Evolutionary conservation across 1,140 invertebrate species (phyloP).

Genomic region (Diabrotica virgifera): DNA sequence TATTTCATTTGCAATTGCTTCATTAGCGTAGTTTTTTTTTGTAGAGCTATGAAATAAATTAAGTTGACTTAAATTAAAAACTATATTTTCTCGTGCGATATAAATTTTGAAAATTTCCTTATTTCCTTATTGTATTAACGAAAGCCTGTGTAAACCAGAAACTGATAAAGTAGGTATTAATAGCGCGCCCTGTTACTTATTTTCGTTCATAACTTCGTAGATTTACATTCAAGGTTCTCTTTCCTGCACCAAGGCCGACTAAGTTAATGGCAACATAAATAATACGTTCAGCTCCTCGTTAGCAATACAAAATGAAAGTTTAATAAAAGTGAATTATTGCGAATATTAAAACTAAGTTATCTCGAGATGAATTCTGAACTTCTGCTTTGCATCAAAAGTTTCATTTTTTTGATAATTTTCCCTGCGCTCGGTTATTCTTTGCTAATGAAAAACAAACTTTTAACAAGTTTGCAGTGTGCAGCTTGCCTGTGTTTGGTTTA

Average conservation of each 20-base stretch:
- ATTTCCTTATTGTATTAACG: neutral
- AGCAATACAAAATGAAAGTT: conserved; percentile 3
- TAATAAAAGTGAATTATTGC: conserved; percentile 3
- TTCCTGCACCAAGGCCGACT: neutral
- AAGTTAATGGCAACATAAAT: neutral
- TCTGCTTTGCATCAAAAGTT: neutral
- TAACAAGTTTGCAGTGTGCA: neutral
- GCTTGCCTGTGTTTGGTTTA: neutral
- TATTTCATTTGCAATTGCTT: too few species aligned
- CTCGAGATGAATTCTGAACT: neutral
- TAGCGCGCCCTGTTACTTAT: neutral
- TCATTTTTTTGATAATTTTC: neutral
- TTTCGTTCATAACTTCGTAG: neutral
- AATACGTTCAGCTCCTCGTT: conserved; percentile 1
- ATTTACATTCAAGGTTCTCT: neutral
- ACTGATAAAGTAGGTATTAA: conserved; percentile 3
- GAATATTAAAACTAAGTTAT: conserved; percentile 1
- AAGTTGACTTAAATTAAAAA: too few species aligned
- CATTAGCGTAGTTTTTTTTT: too few species aligned
- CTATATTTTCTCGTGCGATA: too few species aligned
- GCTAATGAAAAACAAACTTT: neutral
- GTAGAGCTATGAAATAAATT: too few species aligned
- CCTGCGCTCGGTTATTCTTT: neutral
- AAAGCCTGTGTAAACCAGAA: neutral
- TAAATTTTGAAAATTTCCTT: too few species aligned